Percentiles rank a stretch among this genome's conserved stretches.
Conservation (phyloP, 1,140 invertebrate species). For the Orussus abietinus region DNA sequence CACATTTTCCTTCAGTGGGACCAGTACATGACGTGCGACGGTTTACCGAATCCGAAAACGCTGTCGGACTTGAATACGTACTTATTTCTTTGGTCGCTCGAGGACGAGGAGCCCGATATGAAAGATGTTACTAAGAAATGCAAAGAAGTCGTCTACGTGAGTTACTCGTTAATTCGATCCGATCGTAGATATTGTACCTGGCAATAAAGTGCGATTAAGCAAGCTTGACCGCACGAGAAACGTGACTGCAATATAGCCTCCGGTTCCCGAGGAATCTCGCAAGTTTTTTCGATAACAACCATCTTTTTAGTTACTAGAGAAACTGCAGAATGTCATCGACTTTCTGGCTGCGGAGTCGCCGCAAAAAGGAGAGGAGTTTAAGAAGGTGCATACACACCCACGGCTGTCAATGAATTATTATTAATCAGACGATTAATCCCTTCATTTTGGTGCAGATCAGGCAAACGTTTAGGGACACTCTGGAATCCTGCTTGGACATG, state of each 20-base stretch:
- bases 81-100: conserved; percentile 58
- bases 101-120: conserved; percentile 48
- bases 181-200: no score
- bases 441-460: conserved; percentile 34
- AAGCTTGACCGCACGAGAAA: no score
- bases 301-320: conserved; percentile 43
- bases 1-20: conserved; percentile 60
- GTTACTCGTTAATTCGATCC: no score
- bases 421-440: not conserved
- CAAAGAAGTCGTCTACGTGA: conserved; percentile 35
- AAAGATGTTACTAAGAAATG: conserved; percentile 34
- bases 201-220: no score
- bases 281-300: no score
- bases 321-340: conserved; percentile 49
- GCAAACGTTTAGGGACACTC: conserved; percentile 46
- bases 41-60: conserved; percentile 59
- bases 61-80: conserved; percentile 60
- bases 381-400: conserved; percentile 37
- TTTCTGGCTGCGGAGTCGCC: conserved; percentile 24
- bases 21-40: conserved; percentile 60
- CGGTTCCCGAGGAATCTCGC: no score
- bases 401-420: not conserved
- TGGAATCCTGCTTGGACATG: conserved; percentile 50
- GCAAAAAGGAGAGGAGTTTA: conserved; percentile 45
- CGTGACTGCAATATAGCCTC: no score